Conservation (phyloP, 2,797 vertebrate species). For the Anguilla anguilla region DNA sequence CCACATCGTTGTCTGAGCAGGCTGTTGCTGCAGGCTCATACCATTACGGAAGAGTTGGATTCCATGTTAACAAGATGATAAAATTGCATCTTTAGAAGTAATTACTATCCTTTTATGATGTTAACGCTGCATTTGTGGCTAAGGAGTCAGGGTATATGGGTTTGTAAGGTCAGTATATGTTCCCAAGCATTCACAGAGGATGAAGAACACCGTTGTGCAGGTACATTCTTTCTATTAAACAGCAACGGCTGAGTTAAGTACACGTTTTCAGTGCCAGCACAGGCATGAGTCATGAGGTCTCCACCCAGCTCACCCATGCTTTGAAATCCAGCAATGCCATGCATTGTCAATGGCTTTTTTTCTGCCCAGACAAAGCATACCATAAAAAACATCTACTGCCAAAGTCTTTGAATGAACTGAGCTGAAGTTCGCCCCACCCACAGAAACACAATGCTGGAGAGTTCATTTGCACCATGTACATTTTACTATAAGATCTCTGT, state of each 20-base stretch:
- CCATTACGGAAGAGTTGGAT: neutral
- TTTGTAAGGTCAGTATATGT: neutral
- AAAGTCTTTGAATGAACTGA: neutral
- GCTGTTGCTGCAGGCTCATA: neutral
- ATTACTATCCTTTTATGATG: neutral
- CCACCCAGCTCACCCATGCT: neutral
- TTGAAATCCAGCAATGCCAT: conserved; percentile 5
- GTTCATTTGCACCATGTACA: neutral
- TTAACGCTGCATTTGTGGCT: neutral
- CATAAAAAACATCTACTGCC: neutral
- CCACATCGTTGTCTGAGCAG: neutral
- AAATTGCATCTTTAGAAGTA: neutral
- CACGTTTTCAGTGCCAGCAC: neutral
- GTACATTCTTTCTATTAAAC: neutral
- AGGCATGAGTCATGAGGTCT: neutral
- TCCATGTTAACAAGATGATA: neutral
- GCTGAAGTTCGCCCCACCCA: neutral
- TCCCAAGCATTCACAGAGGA: neutral
- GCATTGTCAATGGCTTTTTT: neutral
- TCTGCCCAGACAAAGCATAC: neutral
- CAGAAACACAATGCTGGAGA: neutral
- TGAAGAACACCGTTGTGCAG: neutral
- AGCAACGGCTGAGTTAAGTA: neutral
- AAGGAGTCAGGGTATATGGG: neutral
- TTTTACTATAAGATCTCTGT: neutral